Conservation (phyloP, 2,888 invertebrate species). For the Plebejus anna region DNA sequence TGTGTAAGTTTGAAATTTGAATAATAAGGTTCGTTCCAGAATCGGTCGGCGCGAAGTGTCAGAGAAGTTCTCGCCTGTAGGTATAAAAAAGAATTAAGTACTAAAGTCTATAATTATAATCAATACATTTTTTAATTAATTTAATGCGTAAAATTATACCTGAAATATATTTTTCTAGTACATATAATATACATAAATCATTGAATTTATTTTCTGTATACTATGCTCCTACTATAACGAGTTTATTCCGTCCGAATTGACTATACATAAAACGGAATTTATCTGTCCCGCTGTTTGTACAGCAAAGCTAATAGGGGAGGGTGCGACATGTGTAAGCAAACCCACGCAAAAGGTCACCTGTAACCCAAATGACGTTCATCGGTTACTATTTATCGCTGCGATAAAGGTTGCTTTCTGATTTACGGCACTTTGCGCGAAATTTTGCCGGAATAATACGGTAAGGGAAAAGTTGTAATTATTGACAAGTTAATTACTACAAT, state of each 20-base stretch:
- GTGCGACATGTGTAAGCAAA: conserved; percentile 18
- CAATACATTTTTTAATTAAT: too few relatives aligned
- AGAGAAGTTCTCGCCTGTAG: background rate
- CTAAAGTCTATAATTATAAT: too few relatives aligned
- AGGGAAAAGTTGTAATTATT: background rate
- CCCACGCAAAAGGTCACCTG: background rate
- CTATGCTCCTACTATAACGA: too few relatives aligned
- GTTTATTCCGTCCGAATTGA: background rate
- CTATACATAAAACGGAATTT: conserved; percentile 36
- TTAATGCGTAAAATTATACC: too few relatives aligned
- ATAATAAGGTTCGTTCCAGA: background rate
- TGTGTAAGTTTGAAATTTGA: conserved; percentile 11
- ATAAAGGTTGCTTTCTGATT: background rate
- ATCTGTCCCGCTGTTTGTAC: conserved; percentile 9
- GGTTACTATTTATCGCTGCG: background rate
- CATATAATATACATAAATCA: too few relatives aligned
- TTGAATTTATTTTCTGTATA: too few relatives aligned
- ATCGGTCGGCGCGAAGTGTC: conserved; percentile 9
- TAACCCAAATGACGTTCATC: background rate
- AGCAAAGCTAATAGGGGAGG: conserved; percentile 16
- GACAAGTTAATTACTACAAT: background rate
- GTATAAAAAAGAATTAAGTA: too few relatives aligned
- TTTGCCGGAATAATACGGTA: background rate
- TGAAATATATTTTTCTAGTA: too few relatives aligned
- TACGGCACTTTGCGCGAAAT: background rate